Conservation (phyloP, 2,113 vertebrate species). For the Chrysochloris asiatica region DNA sequence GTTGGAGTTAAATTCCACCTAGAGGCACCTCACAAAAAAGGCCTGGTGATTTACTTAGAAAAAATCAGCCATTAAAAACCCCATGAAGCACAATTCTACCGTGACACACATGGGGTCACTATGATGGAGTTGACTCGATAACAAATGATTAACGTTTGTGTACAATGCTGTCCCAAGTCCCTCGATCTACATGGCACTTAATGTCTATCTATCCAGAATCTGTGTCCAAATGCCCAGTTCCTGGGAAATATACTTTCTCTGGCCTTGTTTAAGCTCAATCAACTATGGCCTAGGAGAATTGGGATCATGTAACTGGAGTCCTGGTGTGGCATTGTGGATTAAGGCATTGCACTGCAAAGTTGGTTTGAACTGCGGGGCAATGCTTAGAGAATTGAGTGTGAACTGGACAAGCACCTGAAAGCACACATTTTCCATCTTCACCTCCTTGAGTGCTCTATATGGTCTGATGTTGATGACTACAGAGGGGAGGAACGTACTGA, state of each 20-base stretch:
- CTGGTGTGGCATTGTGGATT: background rate
- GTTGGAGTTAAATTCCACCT: background rate
- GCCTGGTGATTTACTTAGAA: too few relatives aligned
- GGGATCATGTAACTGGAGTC: background rate
- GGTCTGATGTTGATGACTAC: too few relatives aligned
- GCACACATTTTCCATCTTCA: background rate
- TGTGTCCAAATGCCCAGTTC: background rate
- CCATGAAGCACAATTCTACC: background rate
- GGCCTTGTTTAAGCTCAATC: background rate
- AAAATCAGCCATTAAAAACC: background rate
- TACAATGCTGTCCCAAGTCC: background rate
- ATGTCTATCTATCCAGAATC: too few relatives aligned
- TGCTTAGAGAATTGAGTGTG: background rate
- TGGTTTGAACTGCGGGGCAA: too few relatives aligned
- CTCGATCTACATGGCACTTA: background rate
- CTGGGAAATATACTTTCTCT: too few relatives aligned
- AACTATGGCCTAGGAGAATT: background rate
- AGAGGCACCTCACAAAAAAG: background rate
- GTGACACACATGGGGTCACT: background rate
- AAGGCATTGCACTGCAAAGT: too few relatives aligned
- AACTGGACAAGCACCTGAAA: background rate
- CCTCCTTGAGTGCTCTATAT: fast-evolving
- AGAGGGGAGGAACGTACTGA: background rate
- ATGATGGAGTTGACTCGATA: background rate
- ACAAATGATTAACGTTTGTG: background rate